Evolutionary conservation across 2,888 invertebrate species (phyloP).

Genomic region (Meteorus cinctellus): DNA sequence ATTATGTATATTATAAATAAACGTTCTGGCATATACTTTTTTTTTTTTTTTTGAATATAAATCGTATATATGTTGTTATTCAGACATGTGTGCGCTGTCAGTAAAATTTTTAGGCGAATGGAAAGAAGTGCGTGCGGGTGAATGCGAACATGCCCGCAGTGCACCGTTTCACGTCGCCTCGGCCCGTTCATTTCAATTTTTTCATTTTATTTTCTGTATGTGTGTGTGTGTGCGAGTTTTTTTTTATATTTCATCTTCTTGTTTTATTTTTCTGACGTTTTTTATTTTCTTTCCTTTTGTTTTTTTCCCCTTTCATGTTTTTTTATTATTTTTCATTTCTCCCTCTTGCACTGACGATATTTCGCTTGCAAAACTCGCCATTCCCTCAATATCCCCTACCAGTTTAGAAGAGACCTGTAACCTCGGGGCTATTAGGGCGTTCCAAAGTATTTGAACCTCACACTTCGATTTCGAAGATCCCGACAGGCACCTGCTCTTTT

Average conservation of each 20-base stretch:
- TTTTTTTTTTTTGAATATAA: neutral
- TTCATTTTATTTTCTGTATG: neutral
- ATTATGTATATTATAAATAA: slow-evolving; percentile 8
- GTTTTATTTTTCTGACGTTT: neutral
- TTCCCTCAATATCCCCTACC: slow-evolving; percentile 49
- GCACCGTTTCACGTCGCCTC: slow-evolving; percentile 3
- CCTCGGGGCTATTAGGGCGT: slow-evolving; percentile 70
- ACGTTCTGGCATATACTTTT: neutral
- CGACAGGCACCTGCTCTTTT: slow-evolving; percentile 71
- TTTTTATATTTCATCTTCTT: neutral
- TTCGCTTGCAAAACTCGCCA: slow-evolving; percentile 4
- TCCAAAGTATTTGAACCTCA: slow-evolving; percentile 70
- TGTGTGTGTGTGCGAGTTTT: neutral
- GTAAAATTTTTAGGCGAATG: slow-evolving; percentile 7
- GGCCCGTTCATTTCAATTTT: slow-evolving; percentile 9
- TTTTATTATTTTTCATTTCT: slow-evolving; percentile 12
- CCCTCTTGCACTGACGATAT: neutral
- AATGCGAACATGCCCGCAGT: slow-evolving; percentile 18
- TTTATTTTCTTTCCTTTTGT: neutral
- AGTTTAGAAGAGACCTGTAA: slow-evolving; percentile 67
- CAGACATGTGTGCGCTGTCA: slow-evolving; percentile 12
- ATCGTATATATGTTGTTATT: slow-evolving; percentile 9
- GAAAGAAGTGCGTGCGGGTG: slow-evolving; percentile 14
- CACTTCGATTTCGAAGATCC: slow-evolving; percentile 68
- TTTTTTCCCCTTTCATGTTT: neutral